phyloP scores from a whole-genome alignment of 2,888 invertebrate species.

The Clostera curtula region DNA sequence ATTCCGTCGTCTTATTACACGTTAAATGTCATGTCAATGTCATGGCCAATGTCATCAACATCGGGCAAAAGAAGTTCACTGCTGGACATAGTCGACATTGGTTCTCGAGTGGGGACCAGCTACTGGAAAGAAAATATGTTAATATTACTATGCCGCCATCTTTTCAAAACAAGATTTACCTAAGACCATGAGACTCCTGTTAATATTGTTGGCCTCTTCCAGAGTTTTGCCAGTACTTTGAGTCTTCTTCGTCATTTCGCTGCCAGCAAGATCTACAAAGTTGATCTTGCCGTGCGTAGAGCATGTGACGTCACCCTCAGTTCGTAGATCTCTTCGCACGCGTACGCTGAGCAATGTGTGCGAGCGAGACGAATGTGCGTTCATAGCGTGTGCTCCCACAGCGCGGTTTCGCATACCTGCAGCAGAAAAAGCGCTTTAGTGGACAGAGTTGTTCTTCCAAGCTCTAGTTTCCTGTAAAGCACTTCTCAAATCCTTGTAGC shows the following conservation, averaged over 20 bases:
- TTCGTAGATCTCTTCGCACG: slow-evolving; percentile 89
- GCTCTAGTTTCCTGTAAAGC: too few relatives aligned
- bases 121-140: too few relatives aligned
- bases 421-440: background rate
- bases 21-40: too few relatives aligned
- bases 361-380: slow-evolving; percentile 93
- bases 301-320: slow-evolving; percentile 86
- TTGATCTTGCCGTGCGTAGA: slow-evolving; percentile 95
- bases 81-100: too few relatives aligned
- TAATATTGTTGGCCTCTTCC: slow-evolving; percentile 97
- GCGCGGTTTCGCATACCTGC: slow-evolving; percentile 92
- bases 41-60: too few relatives aligned
- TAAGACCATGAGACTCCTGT: slow-evolving; percentile 94
- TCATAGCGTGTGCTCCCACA: slow-evolving; percentile 93
- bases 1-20: too few relatives aligned
- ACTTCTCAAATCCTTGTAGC: too few relatives aligned
- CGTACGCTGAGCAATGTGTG: slow-evolving; percentile 94
- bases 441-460: too few relatives aligned
- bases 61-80: too few relatives aligned
- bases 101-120: too few relatives aligned
- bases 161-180: slow-evolving; percentile 72
- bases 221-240: slow-evolving; percentile 90
- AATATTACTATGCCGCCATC: too few relatives aligned
- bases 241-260: slow-evolving; percentile 95
- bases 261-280: slow-evolving; percentile 97